These are phyloP conservation scores for Platichthys flesus DNA, from an alignment of 2,113 vertebrate species.

Conservation along the genomic window DNA sequence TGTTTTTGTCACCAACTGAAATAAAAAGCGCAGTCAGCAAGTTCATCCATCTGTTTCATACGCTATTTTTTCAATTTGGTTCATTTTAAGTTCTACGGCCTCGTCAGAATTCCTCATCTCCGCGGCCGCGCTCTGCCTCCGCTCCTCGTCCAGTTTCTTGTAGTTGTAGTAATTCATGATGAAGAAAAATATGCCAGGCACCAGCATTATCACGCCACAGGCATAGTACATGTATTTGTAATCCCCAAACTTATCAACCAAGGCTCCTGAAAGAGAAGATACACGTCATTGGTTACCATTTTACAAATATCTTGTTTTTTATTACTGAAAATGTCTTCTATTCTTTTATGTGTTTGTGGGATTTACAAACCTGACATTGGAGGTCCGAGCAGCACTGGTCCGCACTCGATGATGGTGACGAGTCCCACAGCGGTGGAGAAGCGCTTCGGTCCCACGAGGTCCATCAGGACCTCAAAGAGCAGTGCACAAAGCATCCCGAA, in stretches of 20 bases:
- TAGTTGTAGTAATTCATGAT: slow-evolving; percentile 90
- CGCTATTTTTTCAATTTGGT: slow-evolving; percentile 8
- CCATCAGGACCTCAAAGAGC: slow-evolving; percentile 88
- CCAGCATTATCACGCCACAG: slow-evolving; percentile 83
- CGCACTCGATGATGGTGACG: slow-evolving; percentile 86
- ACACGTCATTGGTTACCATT: neutral
- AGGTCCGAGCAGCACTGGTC: slow-evolving; percentile 83
- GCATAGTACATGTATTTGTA: slow-evolving; percentile 88
- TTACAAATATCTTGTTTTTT: neutral
- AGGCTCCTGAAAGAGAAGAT: slow-evolving; percentile 78
- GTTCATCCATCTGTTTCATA: slow-evolving; percentile 42
- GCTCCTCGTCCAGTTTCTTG: slow-evolving; percentile 82
- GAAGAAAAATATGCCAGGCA: slow-evolving; percentile 85
- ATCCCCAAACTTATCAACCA: slow-evolving; percentile 84
- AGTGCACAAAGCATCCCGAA: slow-evolving; percentile 86
- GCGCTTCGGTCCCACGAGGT: slow-evolving; percentile 82
- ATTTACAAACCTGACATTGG: slow-evolving; percentile 85
- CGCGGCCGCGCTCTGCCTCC: slow-evolving; percentile 36
- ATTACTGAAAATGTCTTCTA: neutral
- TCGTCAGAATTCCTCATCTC: slow-evolving; percentile 66
- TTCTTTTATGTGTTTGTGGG: neutral
- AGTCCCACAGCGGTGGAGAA: slow-evolving; percentile 85
- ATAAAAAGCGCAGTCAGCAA: neutral
- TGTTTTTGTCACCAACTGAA: neutral
- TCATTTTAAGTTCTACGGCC: slow-evolving; percentile 50